Evolutionary conservation across 2,113 vertebrate species (phyloP).

Genomic region (Leptosomus discolor): DNA sequence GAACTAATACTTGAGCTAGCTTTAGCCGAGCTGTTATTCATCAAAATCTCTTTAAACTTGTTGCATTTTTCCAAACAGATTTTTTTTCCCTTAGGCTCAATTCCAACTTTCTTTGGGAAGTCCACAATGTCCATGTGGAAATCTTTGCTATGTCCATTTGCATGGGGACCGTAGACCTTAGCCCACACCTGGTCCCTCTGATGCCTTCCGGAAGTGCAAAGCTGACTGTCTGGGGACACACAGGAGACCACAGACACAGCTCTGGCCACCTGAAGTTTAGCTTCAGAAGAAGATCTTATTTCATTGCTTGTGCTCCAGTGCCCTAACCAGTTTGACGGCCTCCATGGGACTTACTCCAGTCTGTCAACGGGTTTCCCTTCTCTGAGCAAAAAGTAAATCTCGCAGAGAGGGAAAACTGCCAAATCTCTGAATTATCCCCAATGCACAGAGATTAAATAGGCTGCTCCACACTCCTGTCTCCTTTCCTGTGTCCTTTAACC

Average conservation of each 20-base stretch:
- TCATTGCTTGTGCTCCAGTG: not conserved
- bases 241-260: too few relatives aligned
- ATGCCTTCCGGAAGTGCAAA: not conserved
- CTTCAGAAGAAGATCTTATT: not conserved
- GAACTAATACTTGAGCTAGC: not conserved
- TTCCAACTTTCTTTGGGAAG: too few relatives aligned
- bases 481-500: not conserved
- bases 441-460: not conserved
- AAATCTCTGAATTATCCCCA: not conserved
- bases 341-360: not conserved
- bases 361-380: not conserved
- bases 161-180: fast-evolving
- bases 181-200: too few relatives aligned
- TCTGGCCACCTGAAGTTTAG: fast-evolving
- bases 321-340: not conserved
- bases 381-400: not conserved
- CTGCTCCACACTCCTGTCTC: not conserved
- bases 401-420: not conserved
- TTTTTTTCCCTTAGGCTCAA: not conserved
- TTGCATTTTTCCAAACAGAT: not conserved
- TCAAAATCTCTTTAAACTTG: not conserved
- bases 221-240: not conserved
- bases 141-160: fast-evolving
- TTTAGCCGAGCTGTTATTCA: not conserved
- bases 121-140: fast-evolving